Evolutionary conservation across 2,888 invertebrate species (phyloP).

Genomic region (Caenorhabditis sulstoni): DNA sequence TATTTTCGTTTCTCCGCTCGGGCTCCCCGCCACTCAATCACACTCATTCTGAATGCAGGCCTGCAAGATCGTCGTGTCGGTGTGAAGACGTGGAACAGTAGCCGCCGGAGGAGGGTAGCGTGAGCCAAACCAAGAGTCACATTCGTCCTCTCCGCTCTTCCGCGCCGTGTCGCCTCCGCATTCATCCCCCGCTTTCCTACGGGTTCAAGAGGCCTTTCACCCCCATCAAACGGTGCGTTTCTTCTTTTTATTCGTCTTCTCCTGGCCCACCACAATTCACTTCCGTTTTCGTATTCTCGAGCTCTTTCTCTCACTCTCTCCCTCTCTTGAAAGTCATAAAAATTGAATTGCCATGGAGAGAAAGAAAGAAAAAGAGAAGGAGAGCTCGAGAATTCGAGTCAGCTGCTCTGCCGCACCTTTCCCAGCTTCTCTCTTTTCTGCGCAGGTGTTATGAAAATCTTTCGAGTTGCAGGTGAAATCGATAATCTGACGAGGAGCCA

Average conservation of each 20-base stretch:
- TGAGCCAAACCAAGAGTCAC: conserved; percentile 21
- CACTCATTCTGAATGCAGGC: conserved; percentile 18
- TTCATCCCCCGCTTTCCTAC: conserved; percentile 41
- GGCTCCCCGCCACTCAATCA: neutral
- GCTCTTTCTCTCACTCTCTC: too few relatives aligned
- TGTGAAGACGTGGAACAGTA: conserved; percentile 38
- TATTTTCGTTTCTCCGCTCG: conserved; percentile 5
- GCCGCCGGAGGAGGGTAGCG: conserved; percentile 40
- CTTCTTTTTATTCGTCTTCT: neutral
- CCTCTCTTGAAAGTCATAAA: conserved; percentile 26
- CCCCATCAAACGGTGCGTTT: conserved; percentile 20
- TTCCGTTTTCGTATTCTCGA: neutral
- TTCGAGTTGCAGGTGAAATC: conserved; percentile 33
- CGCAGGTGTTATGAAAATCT: conserved; percentile 9
- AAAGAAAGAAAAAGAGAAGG: neutral
- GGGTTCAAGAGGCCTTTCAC: conserved; percentile 20
- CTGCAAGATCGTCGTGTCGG: conserved; percentile 47
- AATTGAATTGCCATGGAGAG: conserved; percentile 25
- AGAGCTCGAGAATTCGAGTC: neutral
- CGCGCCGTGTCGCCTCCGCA: conserved; percentile 1
- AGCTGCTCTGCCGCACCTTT: conserved; percentile 4
- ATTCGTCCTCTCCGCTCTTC: neutral
- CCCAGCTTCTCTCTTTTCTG: conserved; percentile 12
- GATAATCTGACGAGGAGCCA: neutral
- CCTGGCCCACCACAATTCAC: too few relatives aligned